Evolutionary conservation across 2,888 invertebrate species (phyloP), one percentile per base, ranked within the genome.

Genomic region (Penaeus monodon): DNA sequence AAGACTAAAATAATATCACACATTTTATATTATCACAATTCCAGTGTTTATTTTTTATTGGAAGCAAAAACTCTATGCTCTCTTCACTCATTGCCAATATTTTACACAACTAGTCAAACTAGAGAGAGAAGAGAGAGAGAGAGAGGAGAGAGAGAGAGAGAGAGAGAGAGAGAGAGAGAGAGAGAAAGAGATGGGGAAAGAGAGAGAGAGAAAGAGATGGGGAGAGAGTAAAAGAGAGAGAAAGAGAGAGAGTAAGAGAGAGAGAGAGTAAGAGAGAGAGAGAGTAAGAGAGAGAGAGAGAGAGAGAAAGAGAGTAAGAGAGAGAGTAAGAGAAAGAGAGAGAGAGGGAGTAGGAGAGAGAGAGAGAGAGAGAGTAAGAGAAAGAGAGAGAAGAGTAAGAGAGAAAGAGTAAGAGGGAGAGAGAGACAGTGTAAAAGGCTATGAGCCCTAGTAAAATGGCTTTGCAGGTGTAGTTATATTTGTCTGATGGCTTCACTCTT

Each of bases 261-360:
- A 38, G 33, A 29, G 33, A 29, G 73, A 73, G 73, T 6, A 33
- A 73, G 29, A 6, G 8, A 24, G 29, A 24, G 73, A 73, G 8
- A 8, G 29, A 73, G 73, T 14, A 33, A 73, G 73, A 29, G 29
- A 44, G 8, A 24, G 73, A 73, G 29, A 73, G 73, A 73, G 27
- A 29, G 78, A 78, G 78, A 57, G 78, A 78, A n/a, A 57, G 63
- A 27, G 64, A 78, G 63, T 63, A 64, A 57, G 49, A 78, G 78
- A 78, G 78, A 78, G 78, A 57, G 63, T n/a, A 27, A 57, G 63
- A 78, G 49, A 78, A 24, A 78, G 49, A 78, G 78, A 78, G 63
- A 57, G 63, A 57, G 63, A 57, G 63, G 63, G 78, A 79, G 24
- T 64, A 3, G 27, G 27, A 49, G 79, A 79, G 79, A 79, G 79